Percentiles rank a stretch among this genome's conserved stretches.
These are phyloP conservation scores for Drosophila funebris DNA, from an alignment of 1,140 invertebrate genomes.

Conservation along the genomic window DNA sequence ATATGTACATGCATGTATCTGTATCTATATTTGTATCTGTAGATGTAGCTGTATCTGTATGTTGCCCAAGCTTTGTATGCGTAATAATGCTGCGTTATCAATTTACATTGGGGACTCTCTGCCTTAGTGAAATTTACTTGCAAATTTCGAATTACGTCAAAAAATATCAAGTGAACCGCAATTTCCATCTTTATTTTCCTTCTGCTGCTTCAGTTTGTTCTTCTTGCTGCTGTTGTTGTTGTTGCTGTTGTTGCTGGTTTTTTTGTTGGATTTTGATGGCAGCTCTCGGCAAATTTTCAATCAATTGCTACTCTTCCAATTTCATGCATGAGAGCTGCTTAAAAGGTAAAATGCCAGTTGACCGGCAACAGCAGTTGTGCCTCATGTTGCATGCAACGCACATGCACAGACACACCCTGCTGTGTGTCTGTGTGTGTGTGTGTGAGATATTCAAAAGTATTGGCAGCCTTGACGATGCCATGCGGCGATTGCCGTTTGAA, in stretches of 20 bases:
- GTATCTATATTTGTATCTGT: too few species aligned
- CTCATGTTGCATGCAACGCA: slow-evolving; percentile 36
- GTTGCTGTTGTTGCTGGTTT: slow-evolving; percentile 10
- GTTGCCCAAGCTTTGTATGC: slow-evolving; percentile 53
- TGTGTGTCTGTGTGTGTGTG: not conserved
- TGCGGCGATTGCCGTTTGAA: slow-evolving; percentile 39
- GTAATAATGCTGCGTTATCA: slow-evolving; percentile 78
- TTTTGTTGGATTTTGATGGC: slow-evolving; percentile 50
- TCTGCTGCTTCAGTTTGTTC: slow-evolving; percentile 20
- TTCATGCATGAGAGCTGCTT: slow-evolving; percentile 81
- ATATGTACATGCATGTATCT: not conserved
- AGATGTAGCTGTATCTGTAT: slow-evolving; percentile 4
- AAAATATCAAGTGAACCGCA: slow-evolving; percentile 79
- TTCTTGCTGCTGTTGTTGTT: not conserved
- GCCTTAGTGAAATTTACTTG: slow-evolving; percentile 52
- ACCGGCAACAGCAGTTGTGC: slow-evolving; percentile 49
- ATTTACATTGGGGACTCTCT: slow-evolving; percentile 52
- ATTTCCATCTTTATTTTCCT: slow-evolving; percentile 62
- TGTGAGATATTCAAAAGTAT: slow-evolving; percentile 48
- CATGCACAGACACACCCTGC: not conserved
- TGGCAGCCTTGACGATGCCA: slow-evolving; percentile 27
- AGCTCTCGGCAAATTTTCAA: slow-evolving; percentile 71
- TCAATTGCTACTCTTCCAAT: slow-evolving; percentile 81
- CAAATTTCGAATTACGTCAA: slow-evolving; percentile 79
- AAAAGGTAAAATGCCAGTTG: slow-evolving; percentile 79